Percentiles rank a stretch among this genome's conserved stretches.
Conservation (phyloP, 2,113 vertebrate species). For the Gnathonemus longibarbis region DNA sequence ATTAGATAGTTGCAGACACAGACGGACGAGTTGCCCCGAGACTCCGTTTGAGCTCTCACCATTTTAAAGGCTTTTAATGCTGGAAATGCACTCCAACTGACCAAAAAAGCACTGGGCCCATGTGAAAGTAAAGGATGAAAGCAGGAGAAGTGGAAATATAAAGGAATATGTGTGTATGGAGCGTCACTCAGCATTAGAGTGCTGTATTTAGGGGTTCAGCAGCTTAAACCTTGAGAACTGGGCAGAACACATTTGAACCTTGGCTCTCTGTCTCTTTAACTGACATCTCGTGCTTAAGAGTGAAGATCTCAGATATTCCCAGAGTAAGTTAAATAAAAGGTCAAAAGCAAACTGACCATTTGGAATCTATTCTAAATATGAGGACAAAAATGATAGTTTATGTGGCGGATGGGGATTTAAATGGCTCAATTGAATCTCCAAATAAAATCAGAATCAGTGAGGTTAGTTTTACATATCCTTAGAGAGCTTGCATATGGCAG, state of each 20-base stretch:
- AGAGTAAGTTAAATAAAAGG: not conserved
- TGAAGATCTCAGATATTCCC: not conserved
- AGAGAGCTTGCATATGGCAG: not conserved
- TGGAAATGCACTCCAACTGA: not conserved
- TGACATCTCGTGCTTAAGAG: too few species aligned
- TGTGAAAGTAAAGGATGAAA: not conserved
- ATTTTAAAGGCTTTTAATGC: not conserved
- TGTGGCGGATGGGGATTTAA: not conserved
- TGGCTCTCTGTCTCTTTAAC: not conserved
- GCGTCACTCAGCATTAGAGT: not conserved
- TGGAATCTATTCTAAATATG: not conserved
- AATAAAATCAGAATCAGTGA: constrained; percentile 1
- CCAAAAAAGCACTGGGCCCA: not conserved
- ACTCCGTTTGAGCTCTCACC: not conserved
- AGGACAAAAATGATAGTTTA: not conserved
- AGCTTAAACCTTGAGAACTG: not conserved
- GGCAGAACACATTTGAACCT: not conserved
- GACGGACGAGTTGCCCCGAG: not conserved
- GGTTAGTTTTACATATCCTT: not conserved
- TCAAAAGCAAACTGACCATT: not conserved
- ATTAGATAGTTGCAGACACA: not conserved
- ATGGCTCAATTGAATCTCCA: not conserved
- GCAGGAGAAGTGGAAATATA: not conserved
- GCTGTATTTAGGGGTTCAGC: not conserved
- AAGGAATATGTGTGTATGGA: not conserved